Conservation (phyloP, 2,888 invertebrate species). For the Mesochorus sp. region DNA sequence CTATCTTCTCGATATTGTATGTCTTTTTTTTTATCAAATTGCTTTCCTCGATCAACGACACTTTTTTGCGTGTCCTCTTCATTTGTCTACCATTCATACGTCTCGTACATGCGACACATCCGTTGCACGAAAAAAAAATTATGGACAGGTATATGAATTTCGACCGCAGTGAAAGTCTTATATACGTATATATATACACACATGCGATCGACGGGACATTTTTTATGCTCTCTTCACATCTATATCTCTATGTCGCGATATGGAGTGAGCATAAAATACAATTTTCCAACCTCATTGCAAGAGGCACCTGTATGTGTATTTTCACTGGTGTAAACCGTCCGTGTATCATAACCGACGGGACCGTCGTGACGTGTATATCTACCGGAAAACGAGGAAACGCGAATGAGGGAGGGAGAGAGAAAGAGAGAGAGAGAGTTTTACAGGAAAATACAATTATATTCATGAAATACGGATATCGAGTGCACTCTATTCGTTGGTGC, state of each 20-base stretch:
- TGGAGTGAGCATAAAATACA: conserved; percentile 27
- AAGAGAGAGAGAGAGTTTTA: conserved; percentile 10
- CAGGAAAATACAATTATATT: conserved; percentile 57
- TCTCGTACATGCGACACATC: neutral
- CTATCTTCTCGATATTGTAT: neutral
- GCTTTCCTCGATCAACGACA: conserved; percentile 37
- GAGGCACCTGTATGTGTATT: neutral
- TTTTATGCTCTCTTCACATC: neutral
- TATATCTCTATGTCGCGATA: neutral
- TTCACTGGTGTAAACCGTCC: conserved; percentile 15
- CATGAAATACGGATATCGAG: conserved; percentile 55
- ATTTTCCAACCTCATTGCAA: conserved; percentile 42
- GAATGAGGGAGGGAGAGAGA: conserved; percentile 9
- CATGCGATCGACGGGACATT: conserved; percentile 1
- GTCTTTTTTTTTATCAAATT: neutral
- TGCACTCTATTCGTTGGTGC: conserved; percentile 20
- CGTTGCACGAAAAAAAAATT: conserved; percentile 3
- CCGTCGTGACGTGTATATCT: conserved; percentile 47
- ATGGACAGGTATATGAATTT: conserved; percentile 11
- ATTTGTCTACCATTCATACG: conserved; percentile 8
- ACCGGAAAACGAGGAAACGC: neutral
- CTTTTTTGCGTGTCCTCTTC: conserved; percentile 14
- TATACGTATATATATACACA: too few species aligned
- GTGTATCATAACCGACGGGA: conserved; percentile 45
- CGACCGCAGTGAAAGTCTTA: conserved; percentile 34